A percentile compares a stretch with the other conserved stretches of the same genome.
Evolutionary conservation across 2,888 invertebrate genomes (phyloP).

Genomic region (Phragmatobia fuliginosa): DNA sequence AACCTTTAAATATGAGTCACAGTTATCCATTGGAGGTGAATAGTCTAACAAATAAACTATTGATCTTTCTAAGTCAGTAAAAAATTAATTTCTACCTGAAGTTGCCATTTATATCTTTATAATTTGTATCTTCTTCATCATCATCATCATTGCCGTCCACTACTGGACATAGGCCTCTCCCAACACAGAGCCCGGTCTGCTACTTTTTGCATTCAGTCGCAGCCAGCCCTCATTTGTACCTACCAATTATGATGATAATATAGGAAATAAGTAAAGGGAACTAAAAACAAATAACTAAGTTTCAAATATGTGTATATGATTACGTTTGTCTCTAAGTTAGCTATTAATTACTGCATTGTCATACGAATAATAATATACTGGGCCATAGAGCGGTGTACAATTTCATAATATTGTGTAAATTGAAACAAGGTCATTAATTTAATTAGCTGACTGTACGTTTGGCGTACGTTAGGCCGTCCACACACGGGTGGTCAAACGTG

Average conservation of each 20-base stretch:
- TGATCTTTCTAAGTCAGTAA: background rate
- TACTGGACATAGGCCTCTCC: no score
- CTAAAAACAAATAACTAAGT: background rate
- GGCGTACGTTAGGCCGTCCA: constrained; percentile 31
- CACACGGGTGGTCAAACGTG: constrained; percentile 60
- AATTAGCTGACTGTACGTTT: background rate
- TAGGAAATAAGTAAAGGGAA: background rate
- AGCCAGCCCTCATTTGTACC: no score
- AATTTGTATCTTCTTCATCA: no score
- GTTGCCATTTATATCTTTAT: background rate
- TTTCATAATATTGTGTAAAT: background rate
- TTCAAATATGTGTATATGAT: background rate
- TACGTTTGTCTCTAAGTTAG: background rate
- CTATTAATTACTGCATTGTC: background rate
- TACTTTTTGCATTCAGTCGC: no score
- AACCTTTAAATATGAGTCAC: background rate
- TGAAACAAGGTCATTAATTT: background rate
- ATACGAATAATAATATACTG: background rate
- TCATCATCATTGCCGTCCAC: no score
- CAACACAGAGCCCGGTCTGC: no score
- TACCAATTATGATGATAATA: background rate
- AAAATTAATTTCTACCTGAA: no score
- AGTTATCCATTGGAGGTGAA: background rate
- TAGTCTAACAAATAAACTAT: background rate
- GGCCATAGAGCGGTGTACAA: background rate